A percentile compares a stretch with the other conserved stretches of the same genome.
These are phyloP conservation scores for Leptoteleia sp. DNA, from an alignment of 1,140 invertebrate genomes.

Conservation along the genomic window DNA sequence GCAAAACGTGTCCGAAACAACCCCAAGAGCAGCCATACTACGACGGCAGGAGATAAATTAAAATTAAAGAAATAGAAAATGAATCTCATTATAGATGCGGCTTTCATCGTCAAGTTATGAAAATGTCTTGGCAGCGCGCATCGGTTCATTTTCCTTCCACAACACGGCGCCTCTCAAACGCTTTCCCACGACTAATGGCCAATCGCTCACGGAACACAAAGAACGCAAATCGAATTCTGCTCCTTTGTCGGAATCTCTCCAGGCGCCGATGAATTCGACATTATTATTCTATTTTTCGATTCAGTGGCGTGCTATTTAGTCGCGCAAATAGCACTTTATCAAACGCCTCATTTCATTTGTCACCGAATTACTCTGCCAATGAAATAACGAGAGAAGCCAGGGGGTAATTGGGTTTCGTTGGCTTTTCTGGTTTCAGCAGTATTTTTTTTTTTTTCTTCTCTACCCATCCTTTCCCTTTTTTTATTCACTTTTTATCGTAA, in stretches of 20 bases:
- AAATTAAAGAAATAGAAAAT: too few relatives aligned
- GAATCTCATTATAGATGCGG: too few relatives aligned
- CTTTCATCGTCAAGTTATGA: constrained; percentile 2
- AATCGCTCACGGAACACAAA: constrained; percentile 50
- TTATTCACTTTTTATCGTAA: background rate
- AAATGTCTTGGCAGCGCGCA: constrained; percentile 12
- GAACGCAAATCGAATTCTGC: constrained; percentile 63
- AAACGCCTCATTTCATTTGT: constrained; percentile 67
- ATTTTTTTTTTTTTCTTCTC: constrained; percentile 21
- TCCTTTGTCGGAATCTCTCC: constrained; percentile 57
- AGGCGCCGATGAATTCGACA: constrained; percentile 62
- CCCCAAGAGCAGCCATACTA: too few relatives aligned
- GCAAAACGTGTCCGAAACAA: too few relatives aligned
- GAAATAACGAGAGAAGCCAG: constrained; percentile 58
- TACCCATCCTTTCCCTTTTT: constrained; percentile 11
- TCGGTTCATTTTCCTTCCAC: constrained; percentile 28
- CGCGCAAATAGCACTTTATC: constrained; percentile 64
- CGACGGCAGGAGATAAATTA: too few relatives aligned
- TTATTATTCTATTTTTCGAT: constrained; percentile 67
- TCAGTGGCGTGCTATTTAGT: constrained; percentile 60
- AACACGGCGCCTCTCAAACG: constrained; percentile 36
- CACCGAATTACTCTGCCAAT: constrained; percentile 58
- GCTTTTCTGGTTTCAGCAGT: constrained; percentile 40
- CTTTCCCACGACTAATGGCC: constrained; percentile 57
- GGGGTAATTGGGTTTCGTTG: constrained; percentile 53